Conservation (phyloP, 2,797 vertebrate species). For the Poeciliopsis gracilis region DNA sequence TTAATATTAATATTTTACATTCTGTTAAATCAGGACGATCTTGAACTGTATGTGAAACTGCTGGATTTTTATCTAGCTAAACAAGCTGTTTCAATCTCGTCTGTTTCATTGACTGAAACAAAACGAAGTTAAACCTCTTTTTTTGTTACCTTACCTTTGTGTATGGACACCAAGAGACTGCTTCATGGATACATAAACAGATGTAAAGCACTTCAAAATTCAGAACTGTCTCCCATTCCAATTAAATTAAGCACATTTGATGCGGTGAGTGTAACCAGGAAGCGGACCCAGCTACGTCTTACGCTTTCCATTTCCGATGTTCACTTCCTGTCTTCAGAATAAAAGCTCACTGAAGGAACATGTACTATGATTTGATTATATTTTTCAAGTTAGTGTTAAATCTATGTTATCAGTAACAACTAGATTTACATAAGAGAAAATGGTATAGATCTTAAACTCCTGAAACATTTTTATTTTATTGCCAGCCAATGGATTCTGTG, state of each 20-base stretch:
- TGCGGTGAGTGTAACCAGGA: neutral
- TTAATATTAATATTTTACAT: neutral
- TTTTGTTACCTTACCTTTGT: slow-evolving; percentile 17
- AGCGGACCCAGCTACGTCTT: neutral
- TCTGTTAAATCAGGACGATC: neutral
- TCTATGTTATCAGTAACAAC: neutral
- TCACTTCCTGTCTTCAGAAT: slow-evolving; percentile 5
- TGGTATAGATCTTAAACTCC: neutral
- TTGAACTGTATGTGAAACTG: neutral
- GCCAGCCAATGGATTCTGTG: neutral
- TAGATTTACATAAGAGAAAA: neutral
- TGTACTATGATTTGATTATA: neutral
- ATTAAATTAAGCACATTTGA: accelerated
- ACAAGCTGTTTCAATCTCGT: neutral
- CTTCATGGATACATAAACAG: neutral
- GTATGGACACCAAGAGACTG: neutral
- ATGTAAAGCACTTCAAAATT: neutral
- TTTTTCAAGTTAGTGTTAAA: neutral
- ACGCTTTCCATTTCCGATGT: neutral
- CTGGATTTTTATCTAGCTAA: neutral
- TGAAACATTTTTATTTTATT: neutral
- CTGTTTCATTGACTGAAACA: neutral
- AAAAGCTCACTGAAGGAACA: neutral
- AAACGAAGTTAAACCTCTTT: neutral
- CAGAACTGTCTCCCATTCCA: accelerated